A percentile compares a stretch with the other conserved stretches of the same genome.
Evolutionary conservation across 2,888 invertebrate species (phyloP).

Genomic region (Melinaea menophilus): DNA sequence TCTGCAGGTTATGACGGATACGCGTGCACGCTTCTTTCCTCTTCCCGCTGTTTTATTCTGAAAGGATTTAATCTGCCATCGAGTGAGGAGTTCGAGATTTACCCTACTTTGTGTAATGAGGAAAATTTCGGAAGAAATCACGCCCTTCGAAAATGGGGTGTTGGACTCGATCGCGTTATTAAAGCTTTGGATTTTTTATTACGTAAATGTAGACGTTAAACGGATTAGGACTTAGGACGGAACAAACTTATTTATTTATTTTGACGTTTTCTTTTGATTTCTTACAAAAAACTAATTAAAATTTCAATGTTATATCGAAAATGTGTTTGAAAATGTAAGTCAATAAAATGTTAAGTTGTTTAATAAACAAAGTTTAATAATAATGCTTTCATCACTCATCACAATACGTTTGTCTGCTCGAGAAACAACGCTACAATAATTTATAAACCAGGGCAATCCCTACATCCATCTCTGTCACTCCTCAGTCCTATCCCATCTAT

Average conservation of each 20-base stretch:
- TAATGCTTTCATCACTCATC: slow-evolving; percentile 11
- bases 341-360: not conserved
- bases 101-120: slow-evolving; percentile 19
- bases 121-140: slow-evolving; percentile 18
- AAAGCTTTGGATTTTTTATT: slow-evolving; percentile 4
- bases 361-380: slow-evolving; percentile 4
- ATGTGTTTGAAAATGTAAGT: not conserved
- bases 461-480: slow-evolving; percentile 62
- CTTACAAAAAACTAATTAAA: not conserved
- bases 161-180: slow-evolving; percentile 16
- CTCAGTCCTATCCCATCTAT: slow-evolving; percentile 39
- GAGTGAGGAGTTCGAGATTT: slow-evolving; percentile 20
- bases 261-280: not conserved
- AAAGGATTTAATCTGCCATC: slow-evolving; percentile 43
- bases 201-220: not conserved
- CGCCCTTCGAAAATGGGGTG: slow-evolving; percentile 9
- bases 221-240: not conserved
- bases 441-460: slow-evolving; percentile 68
- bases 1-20: slow-evolving; percentile 64
- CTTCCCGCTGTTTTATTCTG: slow-evolving; percentile 28
- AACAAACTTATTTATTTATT: not conserved
- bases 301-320: not conserved
- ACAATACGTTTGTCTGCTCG: slow-evolving; percentile 41
- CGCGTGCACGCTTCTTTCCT: slow-evolving; percentile 40
- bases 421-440: slow-evolving; percentile 69